Conservation (phyloP, 2,113 vertebrate genomes). For the Pogonocichla stellata region DNA sequence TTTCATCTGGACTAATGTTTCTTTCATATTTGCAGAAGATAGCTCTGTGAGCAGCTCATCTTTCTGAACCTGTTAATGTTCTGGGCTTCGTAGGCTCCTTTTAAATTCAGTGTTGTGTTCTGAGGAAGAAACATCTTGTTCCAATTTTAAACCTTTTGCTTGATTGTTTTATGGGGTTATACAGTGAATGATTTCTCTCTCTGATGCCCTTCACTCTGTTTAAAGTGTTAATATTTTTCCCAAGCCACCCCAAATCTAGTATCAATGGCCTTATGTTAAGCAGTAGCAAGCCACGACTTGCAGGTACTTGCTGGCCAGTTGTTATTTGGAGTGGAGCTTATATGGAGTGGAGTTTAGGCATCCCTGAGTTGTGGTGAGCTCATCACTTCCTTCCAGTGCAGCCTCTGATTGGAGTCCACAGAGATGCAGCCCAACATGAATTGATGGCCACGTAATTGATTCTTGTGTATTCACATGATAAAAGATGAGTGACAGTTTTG, state of each 20-base stretch:
- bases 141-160: background rate
- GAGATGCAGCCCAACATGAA: background rate
- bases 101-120: background rate
- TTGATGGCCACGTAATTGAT: background rate
- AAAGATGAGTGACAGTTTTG: background rate
- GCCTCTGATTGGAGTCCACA: background rate
- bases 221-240: background rate
- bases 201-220: background rate
- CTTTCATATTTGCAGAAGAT: background rate
- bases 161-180: background rate
- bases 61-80: background rate
- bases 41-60: background rate
- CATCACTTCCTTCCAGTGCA: background rate
- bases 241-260: background rate
- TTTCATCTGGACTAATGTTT: background rate
- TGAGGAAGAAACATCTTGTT: background rate
- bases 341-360: rapidly evolving
- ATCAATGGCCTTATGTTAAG: rapidly evolving
- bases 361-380: background rate
- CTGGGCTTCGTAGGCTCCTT: background rate
- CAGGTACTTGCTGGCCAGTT: background rate
- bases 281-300: background rate
- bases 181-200: background rate
- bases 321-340: background rate
- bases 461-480: background rate